Evolutionary conservation across 2,113 vertebrate species (phyloP), one percentile per base, ranked within the genome.

Genomic region (Clupea harengus): DNA sequence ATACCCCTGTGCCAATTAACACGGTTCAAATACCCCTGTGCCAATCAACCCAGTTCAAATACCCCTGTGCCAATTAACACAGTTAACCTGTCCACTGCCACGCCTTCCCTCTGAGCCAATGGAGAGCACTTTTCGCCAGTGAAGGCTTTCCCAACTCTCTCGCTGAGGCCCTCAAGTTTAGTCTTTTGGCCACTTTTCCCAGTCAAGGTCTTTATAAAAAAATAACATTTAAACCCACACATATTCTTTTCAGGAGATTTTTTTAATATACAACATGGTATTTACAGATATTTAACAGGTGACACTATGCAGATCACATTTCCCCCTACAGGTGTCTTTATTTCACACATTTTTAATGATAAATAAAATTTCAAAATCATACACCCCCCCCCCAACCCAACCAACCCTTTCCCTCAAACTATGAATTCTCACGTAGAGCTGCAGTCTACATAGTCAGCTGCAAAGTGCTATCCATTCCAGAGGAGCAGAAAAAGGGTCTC

Each of bases 221-320:
- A 72, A 72, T 3, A 72, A 32, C 64, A 72, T 32, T 28, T 72
- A 28, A 72, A 72, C n/a, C 28, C 64, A 72, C 64, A 13, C 28
- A 11, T 13, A 6, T 32, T 72, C 64, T 72, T 72, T 72, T 72
- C 64, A 72, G 28, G 64, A 72, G 64, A 72, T 72, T 28, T 72
- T 47, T 72, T 72, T 72, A 72, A 72, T 72, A 72, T 72, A 72
- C 64, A 72, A 72, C 64, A 72, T 72, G 32, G 64, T 72, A 72
- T 72, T 72, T 72, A 72, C 64, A 72, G 64, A 72, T 72, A 72
- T 72, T 72, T 72, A 72, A 72, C 64, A 72, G 25, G 64, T 72
- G 64, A 72, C 64, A 72, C 64, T 32, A 72, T 25, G 64, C 32
- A 72, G 25, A 72, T 72, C 64, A 28, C 25, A 28, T 13, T 32